A percentile compares a stretch with the other conserved stretches of the same genome.
Evolutionary conservation across 2,797 vertebrate species (phyloP).

Genomic region (Thunnus albacares): DNA sequence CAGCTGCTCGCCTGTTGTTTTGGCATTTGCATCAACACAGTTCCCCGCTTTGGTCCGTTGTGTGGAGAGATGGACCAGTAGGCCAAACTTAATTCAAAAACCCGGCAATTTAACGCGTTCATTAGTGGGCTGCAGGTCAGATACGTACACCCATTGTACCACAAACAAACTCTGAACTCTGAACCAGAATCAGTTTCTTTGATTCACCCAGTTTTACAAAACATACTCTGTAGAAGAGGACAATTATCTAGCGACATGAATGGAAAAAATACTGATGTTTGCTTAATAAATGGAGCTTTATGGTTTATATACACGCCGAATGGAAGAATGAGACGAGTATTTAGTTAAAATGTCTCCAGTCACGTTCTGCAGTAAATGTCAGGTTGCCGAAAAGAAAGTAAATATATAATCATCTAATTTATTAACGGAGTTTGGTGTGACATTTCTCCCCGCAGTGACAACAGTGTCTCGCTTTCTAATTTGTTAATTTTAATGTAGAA

Average conservation of each 20-base stretch:
- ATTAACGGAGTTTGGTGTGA: not conserved
- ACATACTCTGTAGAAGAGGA: not conserved
- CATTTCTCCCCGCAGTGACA: no score
- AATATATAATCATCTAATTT: not conserved
- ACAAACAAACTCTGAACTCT: not conserved
- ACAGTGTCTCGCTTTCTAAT: no score
- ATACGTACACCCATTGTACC: not conserved
- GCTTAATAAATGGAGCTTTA: not conserved
- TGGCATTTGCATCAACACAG: conserved; percentile 26
- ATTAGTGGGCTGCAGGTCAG: no score
- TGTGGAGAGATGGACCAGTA: not conserved
- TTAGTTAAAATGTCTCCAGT: accelerated
- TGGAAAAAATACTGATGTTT: not conserved
- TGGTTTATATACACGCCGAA: not conserved
- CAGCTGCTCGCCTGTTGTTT: conserved; percentile 60
- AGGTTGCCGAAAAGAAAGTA: accelerated
- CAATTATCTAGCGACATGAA: not conserved
- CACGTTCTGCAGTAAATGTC: accelerated
- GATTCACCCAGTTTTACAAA: not conserved
- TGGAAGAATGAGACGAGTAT: accelerated
- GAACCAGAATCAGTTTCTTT: not conserved
- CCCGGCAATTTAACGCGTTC: not conserved
- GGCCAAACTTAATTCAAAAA: conserved; percentile 14
- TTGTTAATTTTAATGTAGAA: not conserved
- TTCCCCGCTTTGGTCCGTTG: not conserved